These are phyloP conservation scores for Clanis bilineata DNA, from an alignment of 2,888 invertebrate species.

Conservation along the genomic window DNA sequence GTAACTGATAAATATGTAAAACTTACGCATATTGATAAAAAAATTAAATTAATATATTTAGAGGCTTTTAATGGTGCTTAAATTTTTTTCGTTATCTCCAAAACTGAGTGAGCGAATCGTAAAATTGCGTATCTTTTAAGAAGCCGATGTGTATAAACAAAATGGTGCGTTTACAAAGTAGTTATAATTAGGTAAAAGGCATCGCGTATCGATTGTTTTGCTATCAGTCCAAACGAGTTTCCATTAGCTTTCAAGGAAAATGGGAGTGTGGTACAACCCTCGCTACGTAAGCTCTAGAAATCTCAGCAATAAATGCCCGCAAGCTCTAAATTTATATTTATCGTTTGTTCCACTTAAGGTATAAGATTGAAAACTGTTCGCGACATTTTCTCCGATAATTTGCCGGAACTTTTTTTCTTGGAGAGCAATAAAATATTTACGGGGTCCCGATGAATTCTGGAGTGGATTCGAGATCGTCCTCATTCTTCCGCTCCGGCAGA, in stretches of 20 bases:
- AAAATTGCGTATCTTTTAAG: conserved; percentile 1
- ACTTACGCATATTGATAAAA: background rate
- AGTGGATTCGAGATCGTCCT: conserved; percentile 55
- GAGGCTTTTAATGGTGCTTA: background rate
- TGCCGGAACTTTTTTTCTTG: conserved; percentile 67
- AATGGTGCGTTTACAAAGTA: conserved; percentile 2
- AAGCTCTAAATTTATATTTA: conserved; percentile 78
- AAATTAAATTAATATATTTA: background rate
- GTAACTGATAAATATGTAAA: conserved; percentile 5
- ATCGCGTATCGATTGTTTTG: conserved; percentile 13
- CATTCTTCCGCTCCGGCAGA: conserved; percentile 63
- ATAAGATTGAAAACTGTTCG: conserved; percentile 78
- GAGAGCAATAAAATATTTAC: conserved; percentile 77
- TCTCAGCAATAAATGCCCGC: conserved; percentile 78
- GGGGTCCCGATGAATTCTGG: conserved; percentile 70
- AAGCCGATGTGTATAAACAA: conserved; percentile 3
- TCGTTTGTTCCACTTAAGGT: conserved; percentile 78
- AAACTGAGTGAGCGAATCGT: background rate
- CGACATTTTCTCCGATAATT: conserved; percentile 71
- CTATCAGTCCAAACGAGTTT: conserved; percentile 16
- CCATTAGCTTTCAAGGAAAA: conserved; percentile 23
- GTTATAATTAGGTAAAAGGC: conserved; percentile 14
- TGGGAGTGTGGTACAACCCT: conserved; percentile 31
- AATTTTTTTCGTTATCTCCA: background rate
- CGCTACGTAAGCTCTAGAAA: conserved; percentile 63